Evolutionary conservation across 2,113 vertebrate genomes (phyloP).

Genomic region (Origma solitaria): DNA sequence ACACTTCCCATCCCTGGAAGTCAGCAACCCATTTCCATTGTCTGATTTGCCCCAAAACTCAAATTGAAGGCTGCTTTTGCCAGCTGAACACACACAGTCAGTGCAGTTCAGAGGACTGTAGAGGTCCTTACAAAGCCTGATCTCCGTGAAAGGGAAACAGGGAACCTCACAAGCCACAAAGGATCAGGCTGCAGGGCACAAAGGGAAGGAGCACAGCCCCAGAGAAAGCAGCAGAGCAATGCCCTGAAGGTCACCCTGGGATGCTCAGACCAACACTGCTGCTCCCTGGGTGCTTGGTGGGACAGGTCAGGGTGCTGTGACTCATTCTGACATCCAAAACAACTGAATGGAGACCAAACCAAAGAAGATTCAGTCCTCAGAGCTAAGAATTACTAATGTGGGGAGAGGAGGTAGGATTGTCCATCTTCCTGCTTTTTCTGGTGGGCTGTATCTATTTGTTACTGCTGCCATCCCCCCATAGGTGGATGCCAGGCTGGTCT

Average conservation of each 20-base stretch:
- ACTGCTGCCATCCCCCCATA: background rate
- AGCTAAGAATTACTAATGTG: background rate
- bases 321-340: background rate
- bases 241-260: background rate
- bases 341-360: background rate
- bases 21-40: fast-evolving
- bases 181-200: background rate
- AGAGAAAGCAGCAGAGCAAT: background rate
- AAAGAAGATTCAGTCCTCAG: background rate
- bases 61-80: background rate
- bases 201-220: background rate
- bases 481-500: background rate
- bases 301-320: background rate
- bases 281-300: background rate
- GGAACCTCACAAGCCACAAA: background rate
- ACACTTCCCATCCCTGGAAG: background rate
- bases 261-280: background rate
- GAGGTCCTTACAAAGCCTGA: background rate
- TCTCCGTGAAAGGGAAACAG: background rate
- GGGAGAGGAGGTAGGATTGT: background rate
- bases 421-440: background rate
- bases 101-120: background rate
- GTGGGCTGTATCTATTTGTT: background rate
- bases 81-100: background rate
- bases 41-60: background rate